A percentile compares a stretch with the other conserved stretches of the same genome.
Conservation (phyloP, 2,113 vertebrate genomes). For the Platanista minor region DNA sequence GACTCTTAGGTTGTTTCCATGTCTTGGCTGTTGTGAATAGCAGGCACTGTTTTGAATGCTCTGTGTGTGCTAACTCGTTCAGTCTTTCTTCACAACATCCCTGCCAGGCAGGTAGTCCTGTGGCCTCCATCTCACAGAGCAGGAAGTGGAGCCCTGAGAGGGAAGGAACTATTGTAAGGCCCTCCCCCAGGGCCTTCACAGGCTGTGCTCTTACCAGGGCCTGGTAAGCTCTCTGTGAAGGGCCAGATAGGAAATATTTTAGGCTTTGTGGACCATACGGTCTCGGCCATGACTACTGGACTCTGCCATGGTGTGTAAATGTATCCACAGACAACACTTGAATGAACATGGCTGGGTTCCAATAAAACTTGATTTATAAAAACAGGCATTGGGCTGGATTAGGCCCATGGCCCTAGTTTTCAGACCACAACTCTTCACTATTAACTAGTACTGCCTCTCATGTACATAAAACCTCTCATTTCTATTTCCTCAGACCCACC, state of each 20-base stretch:
- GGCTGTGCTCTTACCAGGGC: not conserved
- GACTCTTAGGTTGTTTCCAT: not conserved
- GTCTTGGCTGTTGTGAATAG: not conserved
- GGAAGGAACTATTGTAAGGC: not conserved
- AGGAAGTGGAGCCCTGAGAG: not conserved
- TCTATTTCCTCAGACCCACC: not conserved
- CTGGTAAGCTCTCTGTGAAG: not conserved
- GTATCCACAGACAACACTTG: not conserved
- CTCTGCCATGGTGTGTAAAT: not conserved
- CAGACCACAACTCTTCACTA: not conserved
- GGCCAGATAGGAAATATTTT: not conserved
- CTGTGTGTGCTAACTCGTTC: not conserved
- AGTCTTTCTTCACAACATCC: not conserved
- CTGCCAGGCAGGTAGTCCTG: not conserved
- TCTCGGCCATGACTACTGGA: not conserved
- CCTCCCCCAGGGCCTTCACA: not conserved
- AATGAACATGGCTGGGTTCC: not conserved
- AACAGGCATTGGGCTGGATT: not conserved
- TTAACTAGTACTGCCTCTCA: not conserved
- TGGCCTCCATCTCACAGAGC: not conserved
- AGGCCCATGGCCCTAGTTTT: not conserved
- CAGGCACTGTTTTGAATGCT: not conserved
- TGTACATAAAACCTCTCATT: not conserved
- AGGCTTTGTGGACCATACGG: not conserved
- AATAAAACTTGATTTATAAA: not conserved